Evolutionary conservation across 2,113 vertebrate genomes (phyloP), one percentile per base, ranked within the genome.

Genomic region (Tenrec ecaudatus): DNA sequence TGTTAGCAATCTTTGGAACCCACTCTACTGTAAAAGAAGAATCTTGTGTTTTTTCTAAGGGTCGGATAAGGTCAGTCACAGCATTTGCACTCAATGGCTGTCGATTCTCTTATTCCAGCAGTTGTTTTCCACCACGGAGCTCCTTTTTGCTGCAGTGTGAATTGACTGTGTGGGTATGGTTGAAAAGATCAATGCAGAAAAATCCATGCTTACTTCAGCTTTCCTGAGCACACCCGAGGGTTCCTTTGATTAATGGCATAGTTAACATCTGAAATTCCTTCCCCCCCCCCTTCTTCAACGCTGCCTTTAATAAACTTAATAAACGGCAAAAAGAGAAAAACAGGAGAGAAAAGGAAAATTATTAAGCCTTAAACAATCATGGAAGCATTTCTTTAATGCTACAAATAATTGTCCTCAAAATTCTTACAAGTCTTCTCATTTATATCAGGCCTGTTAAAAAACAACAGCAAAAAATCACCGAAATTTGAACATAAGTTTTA

Each of bases 111-210:
- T 84, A 73, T 66, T 43, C n/a, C 81, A 40, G 15, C 6, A 84
- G 20, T 71, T 88, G 5, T 88, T 92, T 94, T 12, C 11, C 75
- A 90, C 85, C 80, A 82, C 43, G 31, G 69, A 82, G 12, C 23
- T 84, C 8, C 17, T 77, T 90, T 80, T 81, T 60, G 66, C 11
- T 33, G 31, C 71, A 82, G 69, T 80, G 66, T 27, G 60, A 89
- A 64, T 33, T 77, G 22, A 92, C 14, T 38, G 86, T 64, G 88
- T 66, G 4, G 47, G 16, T 87, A 1, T 93, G 38, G n/a, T 77
- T 29, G 73, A 93, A 91, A 91, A 53, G 53, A 82, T 88, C 68
- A 92, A n/a, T 82, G 64, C 19, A 88, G 66, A 93, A 82, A 95
- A 89, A 93, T 20, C 3, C 40, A 89, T 9, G 20, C 16, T 58